A percentile compares a stretch with the other conserved stretches of the same genome.
Conservation (phyloP, 2,113 vertebrate species). For the Melanerpes formicivorus region DNA sequence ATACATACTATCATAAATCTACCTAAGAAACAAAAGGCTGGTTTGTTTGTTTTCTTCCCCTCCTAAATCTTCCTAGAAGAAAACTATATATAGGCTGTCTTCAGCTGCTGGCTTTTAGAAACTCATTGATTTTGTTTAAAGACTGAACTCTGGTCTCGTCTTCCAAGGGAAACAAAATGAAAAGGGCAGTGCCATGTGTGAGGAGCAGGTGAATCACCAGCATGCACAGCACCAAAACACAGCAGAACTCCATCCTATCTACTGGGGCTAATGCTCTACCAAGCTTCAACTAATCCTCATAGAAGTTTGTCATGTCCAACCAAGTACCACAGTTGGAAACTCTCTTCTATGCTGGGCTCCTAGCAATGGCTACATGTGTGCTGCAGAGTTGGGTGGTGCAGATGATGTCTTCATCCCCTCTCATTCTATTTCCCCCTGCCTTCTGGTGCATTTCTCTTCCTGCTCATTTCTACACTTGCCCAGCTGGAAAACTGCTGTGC, state of each 20-base stretch:
- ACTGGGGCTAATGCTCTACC: background rate
- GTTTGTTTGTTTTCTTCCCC: rapidly evolving
- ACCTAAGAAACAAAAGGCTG: background rate
- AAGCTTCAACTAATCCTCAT: background rate
- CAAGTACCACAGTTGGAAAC: background rate
- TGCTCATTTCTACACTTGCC: background rate
- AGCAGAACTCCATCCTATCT: background rate
- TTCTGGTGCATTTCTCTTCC: background rate
- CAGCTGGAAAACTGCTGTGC: background rate
- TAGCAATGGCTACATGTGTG: background rate
- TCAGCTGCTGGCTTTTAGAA: background rate
- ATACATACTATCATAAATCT: background rate
- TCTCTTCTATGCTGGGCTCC: background rate
- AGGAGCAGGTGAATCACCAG: background rate
- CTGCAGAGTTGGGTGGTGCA: background rate
- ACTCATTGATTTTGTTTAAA: rapidly evolving
- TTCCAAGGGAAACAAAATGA: background rate
- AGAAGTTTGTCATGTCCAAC: background rate
- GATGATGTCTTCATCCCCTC: background rate
- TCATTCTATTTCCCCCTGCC: background rate
- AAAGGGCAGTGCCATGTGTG: background rate
- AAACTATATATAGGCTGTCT: background rate
- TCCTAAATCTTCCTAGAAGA: background rate
- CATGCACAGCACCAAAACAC: background rate
- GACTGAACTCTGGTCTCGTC: background rate